Percentiles rank a stretch among this genome's conserved stretches.
These are phyloP conservation scores for Phyllostomus discolor DNA, from an alignment of 2,113 vertebrate genomes.

Conservation along the genomic window DNA sequence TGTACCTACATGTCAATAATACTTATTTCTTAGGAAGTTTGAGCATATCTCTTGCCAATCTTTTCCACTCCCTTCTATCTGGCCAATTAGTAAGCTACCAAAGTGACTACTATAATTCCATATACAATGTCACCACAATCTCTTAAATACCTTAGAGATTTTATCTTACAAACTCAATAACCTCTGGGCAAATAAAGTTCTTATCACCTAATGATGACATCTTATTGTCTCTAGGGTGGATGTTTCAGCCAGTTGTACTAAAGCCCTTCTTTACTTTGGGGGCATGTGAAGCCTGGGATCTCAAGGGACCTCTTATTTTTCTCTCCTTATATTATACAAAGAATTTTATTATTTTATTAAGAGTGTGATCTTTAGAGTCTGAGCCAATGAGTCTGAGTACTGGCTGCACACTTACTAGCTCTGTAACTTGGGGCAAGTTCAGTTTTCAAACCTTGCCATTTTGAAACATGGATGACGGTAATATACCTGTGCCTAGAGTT, in stretches of 20 bases:
- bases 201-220: background rate
- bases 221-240: background rate
- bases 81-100: background rate
- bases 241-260: background rate
- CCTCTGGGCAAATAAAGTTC: background rate
- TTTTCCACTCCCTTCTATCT: background rate
- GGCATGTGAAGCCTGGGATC: background rate
- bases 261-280: background rate
- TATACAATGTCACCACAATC: background rate
- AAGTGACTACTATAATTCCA: background rate
- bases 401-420: background rate
- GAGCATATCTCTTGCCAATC: background rate
- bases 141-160: background rate
- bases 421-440: background rate
- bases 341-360: background rate
- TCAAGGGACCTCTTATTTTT: background rate
- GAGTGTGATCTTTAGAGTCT: background rate
- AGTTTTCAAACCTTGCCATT: background rate
- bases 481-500: background rate
- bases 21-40: background rate
- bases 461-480: background rate
- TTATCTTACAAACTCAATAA: background rate
- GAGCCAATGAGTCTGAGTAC: background rate
- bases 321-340: background rate
- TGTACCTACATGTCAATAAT: background rate